phyloP scores from a whole-genome alignment of 2,888 invertebrate species.

The Ctena decussata region DNA sequence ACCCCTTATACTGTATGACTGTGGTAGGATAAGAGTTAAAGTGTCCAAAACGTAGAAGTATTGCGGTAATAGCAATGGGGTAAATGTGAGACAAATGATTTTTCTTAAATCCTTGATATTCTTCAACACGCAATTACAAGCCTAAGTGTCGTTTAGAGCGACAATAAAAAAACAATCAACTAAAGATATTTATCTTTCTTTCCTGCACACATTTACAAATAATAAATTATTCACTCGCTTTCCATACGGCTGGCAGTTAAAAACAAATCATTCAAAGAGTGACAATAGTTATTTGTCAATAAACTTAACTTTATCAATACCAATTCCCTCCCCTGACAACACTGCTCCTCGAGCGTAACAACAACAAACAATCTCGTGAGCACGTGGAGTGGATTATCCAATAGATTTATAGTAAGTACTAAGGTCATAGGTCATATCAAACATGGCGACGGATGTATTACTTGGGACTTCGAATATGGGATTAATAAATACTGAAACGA shows the following conservation, averaged over 20 bases:
- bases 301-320: conserved; percentile 17
- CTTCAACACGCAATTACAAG: not conserved
- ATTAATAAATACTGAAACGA: conserved; percentile 66
- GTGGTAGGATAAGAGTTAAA: too few species aligned
- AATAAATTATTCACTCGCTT: conserved; percentile 9
- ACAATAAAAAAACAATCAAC: not conserved
- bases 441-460: conserved; percentile 72
- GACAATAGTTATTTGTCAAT: conserved; percentile 4
- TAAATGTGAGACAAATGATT: too few species aligned
- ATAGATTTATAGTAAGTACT: conserved; percentile 33
- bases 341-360: conserved; percentile 50
- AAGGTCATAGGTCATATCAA: conserved; percentile 59
- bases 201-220: not conserved
- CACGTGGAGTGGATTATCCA: conserved; percentile 61
- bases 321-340: conserved; percentile 18
- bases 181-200: conserved; percentile 1
- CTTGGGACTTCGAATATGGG: conserved; percentile 49
- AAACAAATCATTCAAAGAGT: not conserved
- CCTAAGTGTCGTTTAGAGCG: not conserved
- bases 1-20: too few species aligned
- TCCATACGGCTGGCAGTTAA: not conserved
- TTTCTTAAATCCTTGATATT: not conserved
- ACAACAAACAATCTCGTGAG: conserved; percentile 53
- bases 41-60: too few species aligned
- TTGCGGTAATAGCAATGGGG: too few species aligned